phyloP scores from a whole-genome alignment of 2,888 invertebrate genomes.

The Scaptomyza reducta region DNA sequence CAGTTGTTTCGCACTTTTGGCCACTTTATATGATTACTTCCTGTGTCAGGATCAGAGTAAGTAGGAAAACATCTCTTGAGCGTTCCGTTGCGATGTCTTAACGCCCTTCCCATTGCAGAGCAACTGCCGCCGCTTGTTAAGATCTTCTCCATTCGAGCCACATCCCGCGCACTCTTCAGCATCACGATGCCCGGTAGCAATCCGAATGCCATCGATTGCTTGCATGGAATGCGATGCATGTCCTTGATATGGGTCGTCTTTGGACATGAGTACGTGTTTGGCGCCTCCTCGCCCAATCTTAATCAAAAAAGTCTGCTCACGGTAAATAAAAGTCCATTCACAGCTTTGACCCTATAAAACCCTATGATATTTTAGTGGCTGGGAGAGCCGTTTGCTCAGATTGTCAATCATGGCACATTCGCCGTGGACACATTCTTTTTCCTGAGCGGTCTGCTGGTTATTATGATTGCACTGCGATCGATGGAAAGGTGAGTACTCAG shows the following conservation, averaged over 20 bases:
- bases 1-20: constrained; percentile 34
- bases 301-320: too few relatives aligned
- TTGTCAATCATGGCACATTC: constrained; percentile 81
- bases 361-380: constrained; percentile 40
- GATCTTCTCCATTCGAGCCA: constrained; percentile 68
- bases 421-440: constrained; percentile 87
- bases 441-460: constrained; percentile 86
- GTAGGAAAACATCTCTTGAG: background rate
- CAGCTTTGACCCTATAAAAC: too few relatives aligned
- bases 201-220: constrained; percentile 76
- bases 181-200: constrained; percentile 33
- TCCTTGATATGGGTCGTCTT: constrained; percentile 83
- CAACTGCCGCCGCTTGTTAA: constrained; percentile 40
- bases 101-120: background rate
- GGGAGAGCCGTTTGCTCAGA: constrained; percentile 38
- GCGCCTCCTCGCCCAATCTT: constrained; percentile 21
- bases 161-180: constrained; percentile 51
- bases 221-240: constrained; percentile 82
- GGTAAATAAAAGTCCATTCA: too few relatives aligned
- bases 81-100: background rate
- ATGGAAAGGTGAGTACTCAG: constrained; percentile 61
- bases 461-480: constrained; percentile 65
- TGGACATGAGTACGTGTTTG: constrained; percentile 69
- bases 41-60: constrained; percentile 41
- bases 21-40: constrained; percentile 63